These are phyloP conservation scores for Crax fasciolata DNA, from an alignment of 2,797 vertebrate species.

Conservation along the genomic window DNA sequence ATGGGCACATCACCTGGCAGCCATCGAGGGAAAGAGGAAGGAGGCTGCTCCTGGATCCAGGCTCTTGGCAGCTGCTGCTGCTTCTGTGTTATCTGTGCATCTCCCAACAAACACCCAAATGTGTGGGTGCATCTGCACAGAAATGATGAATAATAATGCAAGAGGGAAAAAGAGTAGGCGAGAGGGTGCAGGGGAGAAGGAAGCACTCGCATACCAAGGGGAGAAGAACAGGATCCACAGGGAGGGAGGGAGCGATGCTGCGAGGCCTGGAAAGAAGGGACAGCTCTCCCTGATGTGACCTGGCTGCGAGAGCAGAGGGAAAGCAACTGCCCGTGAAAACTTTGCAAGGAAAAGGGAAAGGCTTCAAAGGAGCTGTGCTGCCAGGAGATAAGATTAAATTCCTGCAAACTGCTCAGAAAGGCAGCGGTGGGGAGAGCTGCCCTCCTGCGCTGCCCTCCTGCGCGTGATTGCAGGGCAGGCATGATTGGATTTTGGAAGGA, in stretches of 20 bases:
- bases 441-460: conserved; percentile 1
- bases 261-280: neutral
- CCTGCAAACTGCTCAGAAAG: neutral
- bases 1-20: neutral
- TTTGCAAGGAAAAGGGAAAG: neutral
- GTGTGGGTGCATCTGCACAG: conserved; percentile 61
- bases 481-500: neutral
- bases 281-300: neutral
- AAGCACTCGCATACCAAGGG: neutral
- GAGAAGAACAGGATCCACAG: conserved; percentile 29
- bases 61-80: conserved; percentile 29
- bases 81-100: neutral
- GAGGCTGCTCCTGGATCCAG: neutral
- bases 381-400: neutral
- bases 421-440: neutral
- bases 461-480: neutral
- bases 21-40: neutral
- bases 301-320: neutral
- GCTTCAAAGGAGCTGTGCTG: neutral
- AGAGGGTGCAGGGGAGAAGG: conserved; percentile 22
- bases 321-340: neutral
- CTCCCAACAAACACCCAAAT: conserved; percentile 56
- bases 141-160: conserved; percentile 47
- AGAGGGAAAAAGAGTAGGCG: conserved; percentile 52
- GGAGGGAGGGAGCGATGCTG: neutral